phyloP scores from a whole-genome alignment of 1,140 invertebrate species.

The Halyomorpha halys region DNA sequence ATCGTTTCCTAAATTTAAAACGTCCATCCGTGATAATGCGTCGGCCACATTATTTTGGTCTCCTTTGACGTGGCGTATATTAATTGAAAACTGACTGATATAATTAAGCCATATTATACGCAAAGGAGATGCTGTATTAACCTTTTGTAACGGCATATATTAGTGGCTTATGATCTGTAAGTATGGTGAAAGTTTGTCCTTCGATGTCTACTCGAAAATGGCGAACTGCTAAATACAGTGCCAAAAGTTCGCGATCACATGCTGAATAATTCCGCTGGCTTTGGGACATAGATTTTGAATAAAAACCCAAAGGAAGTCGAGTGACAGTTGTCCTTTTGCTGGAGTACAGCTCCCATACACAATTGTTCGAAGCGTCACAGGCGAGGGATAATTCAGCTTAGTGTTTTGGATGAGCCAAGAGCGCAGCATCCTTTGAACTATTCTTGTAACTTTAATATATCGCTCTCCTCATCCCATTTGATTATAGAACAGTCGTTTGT shows the following conservation, averaged over 20 bases:
- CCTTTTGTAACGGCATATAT: not conserved
- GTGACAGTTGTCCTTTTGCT: not conserved
- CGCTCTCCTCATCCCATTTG: not conserved
- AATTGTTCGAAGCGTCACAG: not conserved
- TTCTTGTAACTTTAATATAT: not conserved
- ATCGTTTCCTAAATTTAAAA: no score
- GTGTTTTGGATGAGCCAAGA: not conserved
- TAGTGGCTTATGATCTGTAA: not conserved
- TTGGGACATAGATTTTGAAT: not conserved
- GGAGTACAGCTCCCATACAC: not conserved
- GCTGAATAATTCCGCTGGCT: not conserved
- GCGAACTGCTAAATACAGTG: not conserved
- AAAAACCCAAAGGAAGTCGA: constrained; percentile 5
- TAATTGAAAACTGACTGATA: not conserved
- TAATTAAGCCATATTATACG: no score
- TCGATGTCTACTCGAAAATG: not conserved
- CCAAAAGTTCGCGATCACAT: constrained; percentile 4
- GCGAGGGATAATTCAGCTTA: not conserved
- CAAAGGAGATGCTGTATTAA: not conserved
- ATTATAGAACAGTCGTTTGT: no score
- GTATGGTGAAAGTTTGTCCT: not conserved
- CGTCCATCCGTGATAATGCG: no score
- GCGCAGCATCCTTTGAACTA: not conserved
- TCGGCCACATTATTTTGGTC: no score
- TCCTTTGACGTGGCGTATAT: not conserved